Base-by-base conservation (phyloP, 2,888 invertebrate genomes). In the Alloscopus bannaensis region DNA sequence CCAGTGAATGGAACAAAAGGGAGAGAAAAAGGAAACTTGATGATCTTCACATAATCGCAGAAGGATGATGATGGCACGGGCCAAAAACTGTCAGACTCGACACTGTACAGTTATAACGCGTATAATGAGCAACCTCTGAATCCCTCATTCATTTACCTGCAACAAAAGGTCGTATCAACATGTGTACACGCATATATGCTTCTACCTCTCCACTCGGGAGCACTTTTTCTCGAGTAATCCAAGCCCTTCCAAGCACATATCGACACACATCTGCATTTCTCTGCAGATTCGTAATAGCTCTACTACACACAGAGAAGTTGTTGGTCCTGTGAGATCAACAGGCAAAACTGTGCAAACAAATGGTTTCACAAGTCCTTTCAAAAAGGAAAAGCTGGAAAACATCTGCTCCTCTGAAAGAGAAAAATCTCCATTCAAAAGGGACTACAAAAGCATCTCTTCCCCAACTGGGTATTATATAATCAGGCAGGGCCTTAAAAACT, bases 51-150 rank as follows among this genome's bases (percentile, higher is more conserved):
- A 40, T 70, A 26, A 68, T 55, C 31, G 36, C n/a, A 20, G 42
- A 40, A 71, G 47, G 62, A 62, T 65, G 40, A 66, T 52, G 42
- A 65, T 71, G 78, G 78, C 78, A 78, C 78, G 78, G 78, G 78
- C 78, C 78, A 78, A 78, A 77, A 65, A 45, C 64, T 50, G 57
- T 77, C 70, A 60, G 42, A 3, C 13, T 55, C n/a, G 29, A 26
- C 55, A 65, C 22, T 62, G 64, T 69, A 76, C 68, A 77, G 69
- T 64, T 70, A 68, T 64, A 69, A 3, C 11, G 13, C 24, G 8
- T 36, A 60, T 18, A 2, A 36, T 22, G 20, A 31, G 31, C 16
- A 36, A 11, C 13, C 40, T 62, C 20, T 62, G 8, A 24, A 20
- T 11, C 16, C 2, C 26, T 28, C 20, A 50, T 31, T 52, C 52